A percentile compares a stretch with the other conserved stretches of the same genome.
phyloP scores from a whole-genome alignment of 2,888 invertebrate genomes.

The Apoda limacodes region DNA sequence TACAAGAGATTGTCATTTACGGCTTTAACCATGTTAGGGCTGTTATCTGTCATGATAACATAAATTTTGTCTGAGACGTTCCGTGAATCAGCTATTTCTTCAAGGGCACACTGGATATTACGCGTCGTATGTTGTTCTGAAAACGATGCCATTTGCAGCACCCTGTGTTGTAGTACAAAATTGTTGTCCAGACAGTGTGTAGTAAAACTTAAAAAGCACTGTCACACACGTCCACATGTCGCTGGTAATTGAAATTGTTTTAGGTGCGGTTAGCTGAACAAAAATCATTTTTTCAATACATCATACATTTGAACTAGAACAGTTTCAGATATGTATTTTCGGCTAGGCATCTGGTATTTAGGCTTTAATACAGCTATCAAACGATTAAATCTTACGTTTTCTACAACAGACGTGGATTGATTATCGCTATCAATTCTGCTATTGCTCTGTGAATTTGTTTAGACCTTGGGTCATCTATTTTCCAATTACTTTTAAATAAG shows the following conservation, averaged over 20 bases:
- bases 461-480: no score
- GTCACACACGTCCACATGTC: conserved; percentile 20
- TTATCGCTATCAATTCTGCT: conserved; percentile 11
- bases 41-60: conserved; percentile 24
- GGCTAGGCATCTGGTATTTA: conserved; percentile 9
- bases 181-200: conserved; percentile 6
- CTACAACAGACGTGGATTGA: conserved; percentile 7
- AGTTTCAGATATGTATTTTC: no score
- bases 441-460: no score
- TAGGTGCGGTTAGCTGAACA: no score
- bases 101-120: conserved; percentile 26
- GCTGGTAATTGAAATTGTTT: conserved; percentile 19
- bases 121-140: conserved; percentile 19
- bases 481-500: no score
- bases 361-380: conserved; percentile 5
- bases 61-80: conserved; percentile 26
- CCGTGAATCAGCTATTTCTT: conserved; percentile 23
- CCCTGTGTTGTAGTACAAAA: conserved; percentile 14
- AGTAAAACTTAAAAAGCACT: conserved; percentile 21
- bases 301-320: conserved; percentile 6
- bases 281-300: conserved; percentile 2
- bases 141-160: conserved; percentile 20
- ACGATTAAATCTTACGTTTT: conserved; percentile 6
- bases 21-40: conserved; percentile 25
- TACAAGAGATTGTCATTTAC: conserved; percentile 21